phyloP scores from a whole-genome alignment of 1,140 invertebrate genomes.

The Drosophila tani region DNA sequence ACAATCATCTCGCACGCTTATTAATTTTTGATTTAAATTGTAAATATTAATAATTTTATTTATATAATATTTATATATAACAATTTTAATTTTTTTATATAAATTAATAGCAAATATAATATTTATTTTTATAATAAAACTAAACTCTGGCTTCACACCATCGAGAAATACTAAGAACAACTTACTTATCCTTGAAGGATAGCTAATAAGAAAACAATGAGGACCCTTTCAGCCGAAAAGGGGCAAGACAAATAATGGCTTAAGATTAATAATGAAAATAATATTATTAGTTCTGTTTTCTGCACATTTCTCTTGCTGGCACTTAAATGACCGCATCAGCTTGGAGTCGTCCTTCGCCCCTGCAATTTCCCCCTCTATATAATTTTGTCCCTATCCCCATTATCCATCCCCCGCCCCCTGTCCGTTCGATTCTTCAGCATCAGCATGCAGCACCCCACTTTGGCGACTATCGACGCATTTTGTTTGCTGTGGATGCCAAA shows the following conservation, averaged over 20 bases:
- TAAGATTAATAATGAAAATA: slow-evolving; percentile 50
- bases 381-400: slow-evolving; percentile 9
- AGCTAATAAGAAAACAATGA: background rate
- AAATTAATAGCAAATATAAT: background rate
- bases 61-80: background rate
- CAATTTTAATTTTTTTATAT: background rate
- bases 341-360: slow-evolving; percentile 31
- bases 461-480: slow-evolving; percentile 48
- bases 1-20: too few relatives aligned
- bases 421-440: background rate
- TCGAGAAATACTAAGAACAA: background rate
- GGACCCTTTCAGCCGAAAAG: background rate
- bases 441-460: slow-evolving; percentile 9
- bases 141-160: background rate
- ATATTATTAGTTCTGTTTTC: slow-evolving; percentile 40
- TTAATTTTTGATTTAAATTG: too few relatives aligned
- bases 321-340: slow-evolving; percentile 50
- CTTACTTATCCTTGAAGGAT: background rate
- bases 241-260: slow-evolving; percentile 25
- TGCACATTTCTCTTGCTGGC: slow-evolving; percentile 48
- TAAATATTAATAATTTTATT: too few relatives aligned
- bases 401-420: slow-evolving; percentile 4
- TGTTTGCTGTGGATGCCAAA: slow-evolving; percentile 56
- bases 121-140: background rate
- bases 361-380: slow-evolving; percentile 11